Base-by-base conservation (phyloP, 2,888 invertebrate genomes). In the Adelphocoris suturalis region DNA sequence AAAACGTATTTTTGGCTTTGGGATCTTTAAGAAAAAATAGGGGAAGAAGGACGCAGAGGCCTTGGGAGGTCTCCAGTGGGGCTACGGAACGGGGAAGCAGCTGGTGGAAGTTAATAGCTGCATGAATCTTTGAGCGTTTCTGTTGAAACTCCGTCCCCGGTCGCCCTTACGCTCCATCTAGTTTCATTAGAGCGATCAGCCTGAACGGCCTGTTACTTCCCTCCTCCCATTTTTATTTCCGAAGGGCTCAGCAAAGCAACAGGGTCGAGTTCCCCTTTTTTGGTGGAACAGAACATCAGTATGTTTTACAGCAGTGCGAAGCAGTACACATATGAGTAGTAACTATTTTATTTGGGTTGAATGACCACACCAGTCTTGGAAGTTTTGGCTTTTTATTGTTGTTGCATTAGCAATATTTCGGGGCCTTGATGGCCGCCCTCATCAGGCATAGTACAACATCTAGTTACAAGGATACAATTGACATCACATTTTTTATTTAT, bases 71-170 rank as follows among this genome's bases (percentile, higher is more conserved):
- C 37, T 28, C 16, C n/a, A 47, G 14, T 0, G 4, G 47, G 81
- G 81, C 47, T 19, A n/a, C 80, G 16, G 68, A 68, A 46, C 61
- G 12, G 86, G 75, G 55, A n/a, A 86, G 68, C 86, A 86, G 86
- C 68, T 86, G 86, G 48, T 75, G 75, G 19, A 11, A 68, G 68
- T 68, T 75, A 86, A 75, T 75, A 68, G 68, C 86, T 47, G 75
- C 86, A 86, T 86, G 86, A 86, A 86, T 86, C 86, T 86, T 86
- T 86, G 48, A 86, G 75, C 75, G 75, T 86, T 86, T 75, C 68
- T 86, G 86, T 68, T 86, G 86, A 37, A 86, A 86, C 68, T 13
- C 48, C 14, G 82, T 82, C 86, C 47, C 68, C 37, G 37, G 46
- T 86, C 46, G 37, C 68, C 75, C 68, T 75, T 37, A 4, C 12